Conservation (phyloP, 2,797 vertebrate genomes). For the Halcyon leucocephala region DNA sequence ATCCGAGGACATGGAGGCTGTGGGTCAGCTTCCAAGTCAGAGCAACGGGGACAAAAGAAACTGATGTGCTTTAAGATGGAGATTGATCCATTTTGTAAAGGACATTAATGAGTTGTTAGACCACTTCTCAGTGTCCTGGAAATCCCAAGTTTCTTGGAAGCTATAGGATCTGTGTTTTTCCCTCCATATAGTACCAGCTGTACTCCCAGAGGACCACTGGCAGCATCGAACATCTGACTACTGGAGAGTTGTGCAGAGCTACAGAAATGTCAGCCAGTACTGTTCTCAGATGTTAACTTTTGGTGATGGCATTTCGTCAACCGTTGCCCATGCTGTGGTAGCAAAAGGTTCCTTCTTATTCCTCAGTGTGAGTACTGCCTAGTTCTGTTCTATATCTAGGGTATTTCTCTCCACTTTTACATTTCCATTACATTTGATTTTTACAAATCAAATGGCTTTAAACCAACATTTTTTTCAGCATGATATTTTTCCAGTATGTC, state of each 20-base stretch:
- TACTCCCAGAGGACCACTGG: background rate
- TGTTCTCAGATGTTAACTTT: background rate
- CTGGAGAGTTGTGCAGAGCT: background rate
- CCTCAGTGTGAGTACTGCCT: background rate
- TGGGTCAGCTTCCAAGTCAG: background rate
- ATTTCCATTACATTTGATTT: background rate
- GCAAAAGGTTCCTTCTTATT: background rate
- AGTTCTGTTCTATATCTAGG: background rate
- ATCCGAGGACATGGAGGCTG: background rate
- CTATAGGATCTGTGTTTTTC: background rate
- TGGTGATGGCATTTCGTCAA: background rate
- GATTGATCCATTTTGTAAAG: background rate
- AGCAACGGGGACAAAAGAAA: background rate
- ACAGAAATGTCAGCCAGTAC: background rate
- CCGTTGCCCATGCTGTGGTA: background rate
- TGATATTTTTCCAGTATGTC: background rate
- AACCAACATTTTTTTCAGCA: background rate
- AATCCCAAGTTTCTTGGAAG: background rate
- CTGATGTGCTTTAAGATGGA: background rate
- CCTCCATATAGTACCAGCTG: background rate
- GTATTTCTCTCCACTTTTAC: background rate
- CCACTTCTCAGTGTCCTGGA: background rate
- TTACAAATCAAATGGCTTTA: background rate
- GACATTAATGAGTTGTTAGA: background rate
- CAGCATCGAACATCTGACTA: background rate